Percentiles rank a stretch among this genome's conserved stretches.
Conservation (phyloP, 2,113 vertebrate genomes). For the Calyptomena viridis region DNA sequence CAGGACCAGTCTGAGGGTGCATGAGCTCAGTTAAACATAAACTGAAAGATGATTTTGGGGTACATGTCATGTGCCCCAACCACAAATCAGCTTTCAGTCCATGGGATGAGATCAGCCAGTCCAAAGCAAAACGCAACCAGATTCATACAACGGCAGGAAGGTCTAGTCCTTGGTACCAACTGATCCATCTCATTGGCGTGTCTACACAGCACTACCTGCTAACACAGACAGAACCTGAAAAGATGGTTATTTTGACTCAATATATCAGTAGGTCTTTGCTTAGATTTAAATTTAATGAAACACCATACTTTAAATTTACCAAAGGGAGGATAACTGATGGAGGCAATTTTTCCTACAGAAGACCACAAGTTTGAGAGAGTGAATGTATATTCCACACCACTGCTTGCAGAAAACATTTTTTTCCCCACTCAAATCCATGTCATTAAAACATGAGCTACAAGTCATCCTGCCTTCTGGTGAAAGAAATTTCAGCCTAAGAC, state of each 20-base stretch:
- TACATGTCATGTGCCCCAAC: not conserved
- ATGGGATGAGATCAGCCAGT: not conserved
- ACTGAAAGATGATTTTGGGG: not conserved
- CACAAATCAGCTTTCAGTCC: not conserved
- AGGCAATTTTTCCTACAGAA: not conserved
- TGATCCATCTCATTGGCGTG: not conserved
- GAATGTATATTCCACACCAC: not conserved
- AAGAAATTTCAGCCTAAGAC: not conserved
- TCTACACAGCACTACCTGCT: not conserved
- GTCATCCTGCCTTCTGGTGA: not conserved
- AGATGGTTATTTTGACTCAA: not conserved
- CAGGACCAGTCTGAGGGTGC: not conserved
- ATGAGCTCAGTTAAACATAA: accelerated
- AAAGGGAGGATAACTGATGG: not conserved
- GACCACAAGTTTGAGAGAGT: not conserved
- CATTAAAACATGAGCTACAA: not conserved
- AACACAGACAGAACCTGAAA: not conserved
- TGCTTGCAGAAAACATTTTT: not conserved
- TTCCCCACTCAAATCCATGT: not conserved
- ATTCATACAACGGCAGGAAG: accelerated
- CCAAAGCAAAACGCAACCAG: not conserved
- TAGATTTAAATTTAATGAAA: not conserved
- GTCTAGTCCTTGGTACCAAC: not conserved
- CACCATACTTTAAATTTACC: not conserved
- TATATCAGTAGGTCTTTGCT: not conserved